phyloP scores from a whole-genome alignment of 2,797 vertebrate genomes.

The Rhinella marina region DNA sequence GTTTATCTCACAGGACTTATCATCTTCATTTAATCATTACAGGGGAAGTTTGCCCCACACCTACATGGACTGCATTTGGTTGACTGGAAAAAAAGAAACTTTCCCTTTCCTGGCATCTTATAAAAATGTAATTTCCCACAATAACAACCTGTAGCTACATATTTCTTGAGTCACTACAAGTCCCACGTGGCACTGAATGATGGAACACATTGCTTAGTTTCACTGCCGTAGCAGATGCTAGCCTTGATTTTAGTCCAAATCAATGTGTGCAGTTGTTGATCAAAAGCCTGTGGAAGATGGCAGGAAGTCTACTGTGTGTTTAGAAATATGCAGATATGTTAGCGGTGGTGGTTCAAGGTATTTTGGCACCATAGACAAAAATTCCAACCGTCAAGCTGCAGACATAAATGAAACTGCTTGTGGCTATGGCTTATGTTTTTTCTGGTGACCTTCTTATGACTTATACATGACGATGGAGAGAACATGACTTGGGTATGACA shows the following conservation, averaged over 20 bases:
- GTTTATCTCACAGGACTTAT: conserved; percentile 46
- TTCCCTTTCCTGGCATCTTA: conserved; percentile 53
- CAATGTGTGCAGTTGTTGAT: conserved; percentile 22
- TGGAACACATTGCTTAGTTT: conserved; percentile 32
- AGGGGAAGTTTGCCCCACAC: conserved; percentile 21
- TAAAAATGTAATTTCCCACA: conserved; percentile 47
- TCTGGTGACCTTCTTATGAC: background rate
- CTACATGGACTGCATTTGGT: conserved; percentile 19
- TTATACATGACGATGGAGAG: background rate
- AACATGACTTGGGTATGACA: background rate
- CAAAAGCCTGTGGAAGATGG: conserved; percentile 13
- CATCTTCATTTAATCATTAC: conserved; percentile 45
- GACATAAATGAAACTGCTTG: background rate
- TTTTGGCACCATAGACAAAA: conserved; percentile 9
- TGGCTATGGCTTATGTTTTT: background rate
- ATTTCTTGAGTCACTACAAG: conserved; percentile 19
- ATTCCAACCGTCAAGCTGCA: background rate
- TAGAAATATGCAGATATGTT: background rate
- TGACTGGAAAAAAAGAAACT: conserved; percentile 35
- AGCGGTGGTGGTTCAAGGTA: background rate
- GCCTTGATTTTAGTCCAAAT: conserved; percentile 12
- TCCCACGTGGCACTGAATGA: conserved; percentile 7
- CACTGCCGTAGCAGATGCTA: conserved; percentile 11
- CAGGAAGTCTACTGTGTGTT: conserved; percentile 15
- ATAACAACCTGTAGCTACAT: conserved; percentile 36